Percentiles rank a stretch among this genome's conserved stretches.
These are phyloP conservation scores for Digitonthophagus gazella DNA, from an alignment of 2,888 invertebrate species.

Conservation along the genomic window DNA sequence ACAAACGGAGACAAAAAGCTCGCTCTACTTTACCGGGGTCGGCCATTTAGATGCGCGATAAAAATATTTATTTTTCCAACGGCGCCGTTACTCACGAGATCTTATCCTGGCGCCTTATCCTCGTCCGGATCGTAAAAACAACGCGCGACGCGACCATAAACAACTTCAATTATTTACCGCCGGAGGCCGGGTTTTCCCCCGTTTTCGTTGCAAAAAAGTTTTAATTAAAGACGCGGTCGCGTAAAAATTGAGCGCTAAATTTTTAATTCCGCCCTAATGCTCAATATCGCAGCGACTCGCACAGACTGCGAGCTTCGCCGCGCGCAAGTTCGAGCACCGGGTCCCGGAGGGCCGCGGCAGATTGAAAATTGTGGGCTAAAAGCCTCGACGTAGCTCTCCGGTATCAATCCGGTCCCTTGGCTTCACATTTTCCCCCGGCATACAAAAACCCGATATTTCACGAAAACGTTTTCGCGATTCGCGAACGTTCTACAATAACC, in stretches of 20 bases:
- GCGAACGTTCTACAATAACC: neutral
- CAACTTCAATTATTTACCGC: neutral
- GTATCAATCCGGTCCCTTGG: neutral
- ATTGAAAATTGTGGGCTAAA: neutral
- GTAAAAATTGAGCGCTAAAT: neutral
- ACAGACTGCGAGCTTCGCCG: slow-evolving; percentile 1
- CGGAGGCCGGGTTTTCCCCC: neutral
- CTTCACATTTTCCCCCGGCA: neutral
- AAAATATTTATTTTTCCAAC: neutral
- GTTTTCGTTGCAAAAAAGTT: neutral
- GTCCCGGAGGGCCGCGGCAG: neutral
- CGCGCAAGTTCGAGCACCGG: slow-evolving; percentile 1
- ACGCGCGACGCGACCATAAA: slow-evolving; percentile 3
- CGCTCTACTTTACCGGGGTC: neutral
- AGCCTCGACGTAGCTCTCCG: neutral
- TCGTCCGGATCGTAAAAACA: neutral
- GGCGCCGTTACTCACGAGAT: neutral
- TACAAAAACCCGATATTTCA: neutral
- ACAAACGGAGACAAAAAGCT: neutral
- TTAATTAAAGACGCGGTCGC: neutral
- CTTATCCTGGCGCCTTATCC: neutral
- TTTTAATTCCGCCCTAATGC: neutral
- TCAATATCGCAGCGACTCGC: neutral
- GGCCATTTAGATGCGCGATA: neutral
- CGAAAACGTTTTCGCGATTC: neutral